Percentiles rank a stretch among this genome's conserved stretches.
These are phyloP conservation scores for Sinocyclocheilus anshuiensis DNA, from an alignment of 2,113 vertebrate species.

Conservation along the genomic window DNA sequence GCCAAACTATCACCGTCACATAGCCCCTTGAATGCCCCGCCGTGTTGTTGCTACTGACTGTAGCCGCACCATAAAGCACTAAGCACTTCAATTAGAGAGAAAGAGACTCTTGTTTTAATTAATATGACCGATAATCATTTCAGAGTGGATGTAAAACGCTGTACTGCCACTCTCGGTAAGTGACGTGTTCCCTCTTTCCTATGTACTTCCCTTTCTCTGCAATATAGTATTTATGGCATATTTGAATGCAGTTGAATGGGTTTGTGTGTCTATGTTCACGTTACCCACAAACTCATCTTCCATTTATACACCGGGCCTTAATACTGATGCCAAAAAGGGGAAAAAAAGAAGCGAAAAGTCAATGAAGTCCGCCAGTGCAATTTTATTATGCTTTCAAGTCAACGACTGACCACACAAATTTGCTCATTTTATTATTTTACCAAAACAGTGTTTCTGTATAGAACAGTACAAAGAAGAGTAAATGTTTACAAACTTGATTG, in stretches of 20 bases:
- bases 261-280: background rate
- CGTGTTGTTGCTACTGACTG: constrained; percentile 28
- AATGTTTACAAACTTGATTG: constrained; percentile 52
- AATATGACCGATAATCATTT: constrained; percentile 49
- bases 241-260: constrained; percentile 17
- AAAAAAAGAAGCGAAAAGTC: constrained; percentile 6
- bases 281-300: constrained; percentile 14
- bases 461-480: constrained; percentile 33
- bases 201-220: constrained; percentile 53
- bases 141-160: constrained; percentile 22
- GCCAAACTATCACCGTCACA: constrained; percentile 63
- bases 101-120: constrained; percentile 46
- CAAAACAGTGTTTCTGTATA: constrained; percentile 54
- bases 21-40: constrained; percentile 59
- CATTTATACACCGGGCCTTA: constrained; percentile 55
- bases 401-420: background rate
- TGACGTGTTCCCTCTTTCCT: constrained; percentile 67
- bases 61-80: constrained; percentile 70
- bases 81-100: constrained; percentile 80
- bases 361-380: constrained; percentile 32
- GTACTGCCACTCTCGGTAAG: constrained; percentile 60
- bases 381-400: constrained; percentile 22
- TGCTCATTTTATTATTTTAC: constrained; percentile 36
- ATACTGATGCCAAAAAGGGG: constrained; percentile 54
- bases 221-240: constrained; percentile 68